These are phyloP conservation scores for Sebastes elongatus DNA, from an alignment of 2,797 vertebrate species.

Conservation along the genomic window DNA sequence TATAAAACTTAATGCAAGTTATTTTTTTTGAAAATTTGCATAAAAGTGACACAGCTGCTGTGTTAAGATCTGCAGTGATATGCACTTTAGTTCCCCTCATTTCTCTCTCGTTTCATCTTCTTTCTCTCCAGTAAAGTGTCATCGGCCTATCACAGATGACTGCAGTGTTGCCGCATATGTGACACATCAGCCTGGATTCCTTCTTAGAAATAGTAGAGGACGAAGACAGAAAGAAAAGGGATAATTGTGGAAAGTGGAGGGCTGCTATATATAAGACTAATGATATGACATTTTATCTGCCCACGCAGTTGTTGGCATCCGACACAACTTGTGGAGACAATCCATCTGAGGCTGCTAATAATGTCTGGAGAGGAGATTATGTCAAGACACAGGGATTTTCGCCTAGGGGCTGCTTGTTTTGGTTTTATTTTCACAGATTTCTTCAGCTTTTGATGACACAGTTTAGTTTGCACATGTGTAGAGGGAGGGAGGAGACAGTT, in stretches of 20 bases:
- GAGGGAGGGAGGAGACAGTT: neutral
- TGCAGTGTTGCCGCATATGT: conserved; percentile 7
- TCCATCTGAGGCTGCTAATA: conserved; percentile 37
- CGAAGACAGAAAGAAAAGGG: neutral
- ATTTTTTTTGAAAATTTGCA: conserved; percentile 28
- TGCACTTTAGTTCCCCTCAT: conserved; percentile 11
- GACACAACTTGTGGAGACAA: conserved; percentile 24
- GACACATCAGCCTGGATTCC: conserved; percentile 6
- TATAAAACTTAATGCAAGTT: conserved; percentile 24
- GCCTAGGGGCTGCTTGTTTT: conserved; percentile 1
- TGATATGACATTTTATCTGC: conserved; percentile 42
- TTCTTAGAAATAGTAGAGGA: neutral
- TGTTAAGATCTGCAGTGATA: conserved; percentile 19
- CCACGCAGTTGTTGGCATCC: conserved; percentile 29
- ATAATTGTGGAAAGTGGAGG: conserved; percentile 6
- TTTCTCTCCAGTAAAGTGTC: conserved; percentile 9
- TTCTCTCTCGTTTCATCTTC: neutral
- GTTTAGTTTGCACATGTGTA: neutral
- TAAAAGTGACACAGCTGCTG: conserved; percentile 16
- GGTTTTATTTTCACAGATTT: neutral
- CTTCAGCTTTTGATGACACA: neutral
- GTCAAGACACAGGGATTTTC: neutral
- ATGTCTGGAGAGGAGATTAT: conserved; percentile 27
- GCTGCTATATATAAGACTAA: conserved; percentile 14
- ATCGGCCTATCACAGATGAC: conserved; percentile 24